Conservation (phyloP, 1,140 invertebrate genomes). For the Telenomus remus region DNA sequence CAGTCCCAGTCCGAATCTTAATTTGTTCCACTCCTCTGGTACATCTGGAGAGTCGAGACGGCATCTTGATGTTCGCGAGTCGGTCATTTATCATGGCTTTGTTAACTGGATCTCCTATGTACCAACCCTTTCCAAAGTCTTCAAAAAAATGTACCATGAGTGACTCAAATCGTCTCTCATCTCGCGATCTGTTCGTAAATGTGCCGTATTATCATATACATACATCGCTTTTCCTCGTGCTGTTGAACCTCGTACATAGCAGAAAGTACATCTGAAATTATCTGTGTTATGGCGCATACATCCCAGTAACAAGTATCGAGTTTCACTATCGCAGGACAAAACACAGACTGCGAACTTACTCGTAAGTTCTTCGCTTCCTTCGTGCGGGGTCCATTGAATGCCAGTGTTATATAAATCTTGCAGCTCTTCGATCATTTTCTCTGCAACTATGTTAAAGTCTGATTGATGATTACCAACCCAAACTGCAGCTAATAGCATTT, state of each 20-base stretch:
- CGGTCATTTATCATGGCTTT: background rate
- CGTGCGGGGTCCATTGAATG: conserved; percentile 6
- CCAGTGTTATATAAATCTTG: conserved; percentile 1
- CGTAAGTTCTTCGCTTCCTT: background rate
- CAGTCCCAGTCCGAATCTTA: too few relatives aligned
- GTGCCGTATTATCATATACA: background rate
- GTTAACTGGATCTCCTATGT: background rate
- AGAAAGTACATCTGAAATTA: conserved; percentile 12
- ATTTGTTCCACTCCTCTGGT: conserved; percentile 15
- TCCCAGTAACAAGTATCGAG: background rate
- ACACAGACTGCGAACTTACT: conserved; percentile 6
- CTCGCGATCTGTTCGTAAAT: conserved; percentile 7
- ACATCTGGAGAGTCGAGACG: conserved; percentile 5
- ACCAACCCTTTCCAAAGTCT: background rate
- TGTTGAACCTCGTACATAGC: too few relatives aligned
- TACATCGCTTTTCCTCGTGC: background rate
- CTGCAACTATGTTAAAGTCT: too few relatives aligned
- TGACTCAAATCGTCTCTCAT: background rate
- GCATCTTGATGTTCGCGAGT: conserved; percentile 1
- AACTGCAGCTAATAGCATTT: too few relatives aligned
- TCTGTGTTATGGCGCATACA: conserved; percentile 8
- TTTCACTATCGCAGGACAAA: conserved; percentile 5
- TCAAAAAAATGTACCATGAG: background rate
- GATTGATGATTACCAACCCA: too few relatives aligned
- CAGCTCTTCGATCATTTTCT: too few relatives aligned